Evolutionary conservation across 1,140 invertebrate species (phyloP), one percentile per base, ranked within the genome.

Genomic region (Hycleus phaleratus): DNA sequence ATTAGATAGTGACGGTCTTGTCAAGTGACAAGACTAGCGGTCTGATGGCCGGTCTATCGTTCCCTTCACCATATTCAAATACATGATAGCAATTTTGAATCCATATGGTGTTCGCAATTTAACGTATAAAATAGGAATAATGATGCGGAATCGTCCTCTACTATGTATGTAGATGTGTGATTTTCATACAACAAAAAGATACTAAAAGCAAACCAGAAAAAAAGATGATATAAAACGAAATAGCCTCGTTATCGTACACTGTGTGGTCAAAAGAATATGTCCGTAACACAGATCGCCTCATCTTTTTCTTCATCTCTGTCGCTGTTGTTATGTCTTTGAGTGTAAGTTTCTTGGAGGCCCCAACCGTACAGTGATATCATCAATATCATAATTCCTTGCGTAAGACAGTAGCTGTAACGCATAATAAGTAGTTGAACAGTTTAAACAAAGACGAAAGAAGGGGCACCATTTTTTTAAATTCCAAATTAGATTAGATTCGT

Each of bases 351-450:
- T 42, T 42, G 40, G 40, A 11, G 49, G 57, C 25, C 45, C 18
- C 18, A 38, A 32, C 44, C 49, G 38, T 26, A 49, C 50, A 45
- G 46, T 59, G 66, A 68, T 66, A 66, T 66, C 60, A 66, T 68
- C 66, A 64, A 68, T 68, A 66, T 66, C 64, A 68, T 68, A 68
- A 68, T 66, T 66, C 61, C 62, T 66, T 59, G 64, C 62, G 64
- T 68, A 66, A 68, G 64, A 61, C 62, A 60, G 66, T 61, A 68
- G 66, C 66, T 57, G 56, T 50, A 49, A 51, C 43, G 63, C 49
- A 62, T 64, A 66, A 63, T 56, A 66, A 62, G 32, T 32, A 32
- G 32, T 49, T 46, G 25, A 46, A 10, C 40, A 6, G 11, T 3
- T 42, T 11, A 18, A 18, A 42, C 40, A 42, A 42, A 42, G 40